phyloP scores from a whole-genome alignment of 2,888 invertebrate genomes.

The Anorthoa munda region DNA sequence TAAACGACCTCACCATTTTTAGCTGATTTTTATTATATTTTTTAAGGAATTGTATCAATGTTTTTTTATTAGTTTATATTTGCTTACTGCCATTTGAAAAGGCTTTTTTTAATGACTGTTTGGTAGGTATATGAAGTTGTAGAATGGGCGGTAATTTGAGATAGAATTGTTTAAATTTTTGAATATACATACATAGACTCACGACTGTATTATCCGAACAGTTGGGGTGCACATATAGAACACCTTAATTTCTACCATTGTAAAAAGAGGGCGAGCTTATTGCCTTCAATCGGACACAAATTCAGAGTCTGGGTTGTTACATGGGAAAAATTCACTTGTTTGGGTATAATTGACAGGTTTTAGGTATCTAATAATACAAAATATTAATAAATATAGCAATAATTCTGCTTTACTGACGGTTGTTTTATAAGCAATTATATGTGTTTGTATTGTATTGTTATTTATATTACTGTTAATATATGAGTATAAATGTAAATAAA shows the following conservation, averaged over 20 bases:
- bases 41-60: constrained; percentile 17
- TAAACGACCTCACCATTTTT: constrained; percentile 41
- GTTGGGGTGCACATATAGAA: no score
- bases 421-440: constrained; percentile 27
- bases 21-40: constrained; percentile 18
- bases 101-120: constrained; percentile 1
- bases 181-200: no score
- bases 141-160: background rate
- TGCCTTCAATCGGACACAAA: no score
- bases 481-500: constrained; percentile 54
- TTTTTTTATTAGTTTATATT: background rate
- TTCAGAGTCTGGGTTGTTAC: no score
- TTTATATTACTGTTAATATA: constrained; percentile 52
- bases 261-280: no score
- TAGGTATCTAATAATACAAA: background rate
- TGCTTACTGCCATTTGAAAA: background rate
- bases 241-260: no score
- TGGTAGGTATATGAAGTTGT: background rate
- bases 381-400: constrained; percentile 40
- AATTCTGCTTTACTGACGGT: constrained; percentile 35
- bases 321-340: no score
- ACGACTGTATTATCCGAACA: no score
- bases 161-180: background rate
- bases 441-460: constrained; percentile 47
- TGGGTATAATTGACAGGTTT: no score